Percentiles rank a stretch among this genome's conserved stretches.
phyloP scores from a whole-genome alignment of 92 coral and sea anemone genomes.

The Ricordea florida region DNA sequence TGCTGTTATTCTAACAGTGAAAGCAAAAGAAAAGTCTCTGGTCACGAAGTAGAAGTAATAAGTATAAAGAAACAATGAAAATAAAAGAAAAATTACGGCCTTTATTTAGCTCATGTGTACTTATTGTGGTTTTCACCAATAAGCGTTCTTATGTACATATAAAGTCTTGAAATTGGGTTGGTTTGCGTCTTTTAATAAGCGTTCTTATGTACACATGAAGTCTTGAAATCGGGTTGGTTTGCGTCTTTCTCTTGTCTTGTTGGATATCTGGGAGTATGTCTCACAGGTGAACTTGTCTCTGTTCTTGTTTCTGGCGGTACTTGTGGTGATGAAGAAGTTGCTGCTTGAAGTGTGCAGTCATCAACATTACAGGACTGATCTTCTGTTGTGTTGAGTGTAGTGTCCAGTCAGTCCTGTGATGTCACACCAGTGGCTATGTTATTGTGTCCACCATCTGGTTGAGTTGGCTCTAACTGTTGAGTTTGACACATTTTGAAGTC shows the following conservation, averaged over 20 bases:
- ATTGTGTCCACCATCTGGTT: neutral
- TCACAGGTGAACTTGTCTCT: too few relatives aligned
- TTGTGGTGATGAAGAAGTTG: neutral
- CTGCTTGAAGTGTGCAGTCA: neutral
- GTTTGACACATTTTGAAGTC: neutral
- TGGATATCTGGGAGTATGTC: too few relatives aligned
- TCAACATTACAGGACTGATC: neutral
- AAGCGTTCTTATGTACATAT: too few relatives aligned
- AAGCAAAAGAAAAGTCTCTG: too few relatives aligned
- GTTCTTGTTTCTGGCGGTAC: neutral
- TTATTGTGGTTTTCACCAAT: too few relatives aligned
- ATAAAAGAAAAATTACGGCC: too few relatives aligned
- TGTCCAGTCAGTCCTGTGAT: neutral
- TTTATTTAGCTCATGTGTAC: too few relatives aligned
- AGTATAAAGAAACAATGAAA: too few relatives aligned
- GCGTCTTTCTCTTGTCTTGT: neutral
- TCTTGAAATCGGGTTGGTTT: neutral
- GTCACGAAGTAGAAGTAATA: too few relatives aligned
- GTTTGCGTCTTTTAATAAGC: too few relatives aligned
- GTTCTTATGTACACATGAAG: neutral
- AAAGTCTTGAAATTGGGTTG: too few relatives aligned
- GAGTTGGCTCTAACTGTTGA: neutral
- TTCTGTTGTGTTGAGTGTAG: neutral
- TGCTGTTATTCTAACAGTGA: too few relatives aligned
- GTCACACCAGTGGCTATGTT: neutral